Conservation (phyloP, 1,140 invertebrate species). For the Atopsyche davidsoni region DNA sequence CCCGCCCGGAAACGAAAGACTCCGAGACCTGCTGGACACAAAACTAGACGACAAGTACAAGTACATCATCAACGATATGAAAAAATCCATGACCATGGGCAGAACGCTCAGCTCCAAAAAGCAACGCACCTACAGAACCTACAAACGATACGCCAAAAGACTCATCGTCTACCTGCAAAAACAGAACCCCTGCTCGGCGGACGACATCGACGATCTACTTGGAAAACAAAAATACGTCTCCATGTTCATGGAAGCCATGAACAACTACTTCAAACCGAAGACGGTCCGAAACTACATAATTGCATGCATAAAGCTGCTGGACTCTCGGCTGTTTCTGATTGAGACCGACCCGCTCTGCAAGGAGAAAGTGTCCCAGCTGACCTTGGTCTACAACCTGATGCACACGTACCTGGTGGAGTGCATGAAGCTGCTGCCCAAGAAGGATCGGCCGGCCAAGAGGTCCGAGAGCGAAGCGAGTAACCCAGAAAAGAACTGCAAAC, state of each 20-base stretch:
- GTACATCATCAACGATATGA: conserved; percentile 49
- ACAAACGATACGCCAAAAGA: conserved; percentile 44
- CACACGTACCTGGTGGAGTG: conserved; percentile 43
- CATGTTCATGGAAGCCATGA: conserved; percentile 44
- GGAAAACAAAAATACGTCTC: conserved; percentile 46
- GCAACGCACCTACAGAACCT: conserved; percentile 45
- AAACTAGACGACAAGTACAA: conserved; percentile 37
- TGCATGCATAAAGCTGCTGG: conserved; percentile 44
- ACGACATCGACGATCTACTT: conserved; percentile 45
- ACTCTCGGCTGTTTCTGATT: conserved; percentile 46
- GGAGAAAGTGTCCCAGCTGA: conserved; percentile 47
- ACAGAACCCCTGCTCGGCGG: conserved; percentile 45
- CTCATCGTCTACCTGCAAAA: conserved; percentile 45
- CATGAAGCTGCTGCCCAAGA: conserved; percentile 42
- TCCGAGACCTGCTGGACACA: conserved; percentile 27
- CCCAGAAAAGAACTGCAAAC: conserved; percentile 35
- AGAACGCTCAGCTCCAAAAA: conserved; percentile 43
- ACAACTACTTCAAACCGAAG: conserved; percentile 46
- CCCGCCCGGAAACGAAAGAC: conserved; percentile 17
- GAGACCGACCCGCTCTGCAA: conserved; percentile 46
- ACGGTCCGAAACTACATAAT: conserved; percentile 46
- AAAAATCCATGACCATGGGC: conserved; percentile 48
- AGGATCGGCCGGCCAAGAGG: conserved; percentile 32
- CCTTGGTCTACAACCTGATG: conserved; percentile 42
- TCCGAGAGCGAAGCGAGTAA: conserved; percentile 36